Evolutionary conservation across 2,113 vertebrate species (phyloP).

Genomic region (Blennius ocellaris): DNA sequence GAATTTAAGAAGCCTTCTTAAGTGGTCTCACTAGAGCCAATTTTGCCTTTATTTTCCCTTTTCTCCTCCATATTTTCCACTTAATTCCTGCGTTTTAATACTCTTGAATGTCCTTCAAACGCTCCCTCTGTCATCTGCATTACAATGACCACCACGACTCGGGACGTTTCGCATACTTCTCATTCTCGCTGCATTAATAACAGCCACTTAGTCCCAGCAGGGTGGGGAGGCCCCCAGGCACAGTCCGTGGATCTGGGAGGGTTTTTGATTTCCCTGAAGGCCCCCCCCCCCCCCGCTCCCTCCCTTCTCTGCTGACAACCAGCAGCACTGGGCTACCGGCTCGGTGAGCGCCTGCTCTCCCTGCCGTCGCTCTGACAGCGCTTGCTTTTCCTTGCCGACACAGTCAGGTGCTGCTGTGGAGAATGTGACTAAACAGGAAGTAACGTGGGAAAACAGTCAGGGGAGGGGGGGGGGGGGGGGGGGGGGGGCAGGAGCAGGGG

Average conservation of each 20-base stretch:
- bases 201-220: slow-evolving; percentile 13
- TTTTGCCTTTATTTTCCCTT: too few species aligned
- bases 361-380: slow-evolving; percentile 55
- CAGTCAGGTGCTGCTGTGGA: slow-evolving; percentile 69
- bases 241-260: slow-evolving; percentile 28
- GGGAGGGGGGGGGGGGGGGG: background rate
- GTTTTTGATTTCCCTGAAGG: slow-evolving; percentile 27
- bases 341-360: slow-evolving; percentile 48
- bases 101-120: background rate
- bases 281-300: background rate
- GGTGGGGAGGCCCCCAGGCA: slow-evolving; percentile 7
- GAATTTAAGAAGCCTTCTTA: background rate
- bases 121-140: background rate
- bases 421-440: slow-evolving; percentile 81
- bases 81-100: slow-evolving; percentile 17
- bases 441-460: slow-evolving; percentile 19
- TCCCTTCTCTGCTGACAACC: background rate
- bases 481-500: too few species aligned
- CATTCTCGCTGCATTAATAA: slow-evolving; percentile 17
- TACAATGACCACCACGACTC: background rate
- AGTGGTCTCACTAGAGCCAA: too few species aligned
- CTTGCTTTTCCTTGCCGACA: slow-evolving; percentile 73
- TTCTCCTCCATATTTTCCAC: background rate
- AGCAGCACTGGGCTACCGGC: slow-evolving; percentile 3
- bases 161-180: background rate